A percentile compares a stretch with the other conserved stretches of the same genome.
phyloP scores from a whole-genome alignment of 2,888 invertebrate species.

The Spodoptera picta region DNA sequence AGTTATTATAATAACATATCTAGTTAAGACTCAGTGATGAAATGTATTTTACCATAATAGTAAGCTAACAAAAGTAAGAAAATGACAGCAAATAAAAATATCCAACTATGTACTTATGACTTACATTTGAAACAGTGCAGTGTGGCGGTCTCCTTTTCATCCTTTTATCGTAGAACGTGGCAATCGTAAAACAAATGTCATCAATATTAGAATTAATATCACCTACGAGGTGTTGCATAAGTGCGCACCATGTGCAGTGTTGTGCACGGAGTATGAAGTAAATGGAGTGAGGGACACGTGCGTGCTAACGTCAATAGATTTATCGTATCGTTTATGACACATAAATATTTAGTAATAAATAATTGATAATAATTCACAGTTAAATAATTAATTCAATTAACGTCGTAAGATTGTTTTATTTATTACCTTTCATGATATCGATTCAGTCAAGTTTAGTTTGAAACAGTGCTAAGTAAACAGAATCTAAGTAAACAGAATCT shows the following conservation, averaged over 20 bases:
- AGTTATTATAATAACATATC: no score
- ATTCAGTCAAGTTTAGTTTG: no score
- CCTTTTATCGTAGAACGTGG: conserved; percentile 9
- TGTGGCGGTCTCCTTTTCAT: conserved; percentile 25
- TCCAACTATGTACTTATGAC: background rate
- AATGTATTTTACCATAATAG: no score
- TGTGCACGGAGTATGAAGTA: conserved; percentile 5
- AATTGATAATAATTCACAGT: no score
- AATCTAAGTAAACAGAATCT: no score
- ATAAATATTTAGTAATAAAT: no score
- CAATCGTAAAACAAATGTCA: conserved; percentile 36
- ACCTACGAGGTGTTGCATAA: conserved; percentile 46
- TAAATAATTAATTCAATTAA: background rate
- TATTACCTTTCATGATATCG: background rate
- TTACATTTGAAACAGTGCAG: conserved; percentile 12
- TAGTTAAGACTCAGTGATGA: no score
- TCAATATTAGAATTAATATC: conserved; percentile 49
- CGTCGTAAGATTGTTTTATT: background rate
- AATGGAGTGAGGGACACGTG: conserved; percentile 17
- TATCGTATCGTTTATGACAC: background rate
- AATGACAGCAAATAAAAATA: conserved; percentile 1
- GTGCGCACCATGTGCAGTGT: conserved; percentile 32
- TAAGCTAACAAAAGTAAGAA: background rate
- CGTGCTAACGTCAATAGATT: background rate
- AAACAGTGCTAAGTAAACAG: no score